phyloP scores from a whole-genome alignment of 2,113 vertebrate species.

The Heteronetta atricapilla region DNA sequence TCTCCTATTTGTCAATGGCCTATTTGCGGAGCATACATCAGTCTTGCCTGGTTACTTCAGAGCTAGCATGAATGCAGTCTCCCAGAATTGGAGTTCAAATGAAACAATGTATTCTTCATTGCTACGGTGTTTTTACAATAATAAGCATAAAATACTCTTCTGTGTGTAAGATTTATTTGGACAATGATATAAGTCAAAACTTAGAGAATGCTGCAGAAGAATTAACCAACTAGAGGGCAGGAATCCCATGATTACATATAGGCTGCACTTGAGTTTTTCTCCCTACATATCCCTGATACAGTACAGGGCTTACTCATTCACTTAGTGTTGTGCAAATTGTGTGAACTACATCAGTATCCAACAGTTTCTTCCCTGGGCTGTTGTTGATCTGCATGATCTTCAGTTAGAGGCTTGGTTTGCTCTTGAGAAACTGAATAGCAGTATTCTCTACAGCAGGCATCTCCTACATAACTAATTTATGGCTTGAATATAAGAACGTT shows the following conservation, averaged over 20 bases:
- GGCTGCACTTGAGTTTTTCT: not conserved
- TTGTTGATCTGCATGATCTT: not conserved
- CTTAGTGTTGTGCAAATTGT: not conserved
- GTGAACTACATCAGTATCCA: not conserved
- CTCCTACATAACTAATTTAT: not conserved
- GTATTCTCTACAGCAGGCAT: not conserved
- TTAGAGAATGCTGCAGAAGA: not conserved
- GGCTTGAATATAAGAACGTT: not conserved
- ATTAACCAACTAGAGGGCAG: not conserved
- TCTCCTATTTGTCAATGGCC: slow-evolving; percentile 54
- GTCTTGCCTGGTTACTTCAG: slow-evolving; percentile 3
- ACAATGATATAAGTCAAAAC: not conserved
- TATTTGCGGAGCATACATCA: slow-evolving; percentile 51
- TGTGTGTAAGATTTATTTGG: not conserved
- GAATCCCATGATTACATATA: not conserved
- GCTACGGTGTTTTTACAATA: not conserved
- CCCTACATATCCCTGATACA: not conserved
- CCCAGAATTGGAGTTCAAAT: not conserved
- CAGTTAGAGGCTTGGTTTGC: not conserved
- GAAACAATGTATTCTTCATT: not conserved
- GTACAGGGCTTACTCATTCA: not conserved
- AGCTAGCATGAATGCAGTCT: not conserved
- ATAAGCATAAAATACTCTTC: not conserved
- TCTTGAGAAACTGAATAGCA: not conserved
- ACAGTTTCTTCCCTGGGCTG: not conserved